A percentile compares a stretch with the other conserved stretches of the same genome.
phyloP scores from a whole-genome alignment of 2,113 vertebrate genomes.

The Bos javanicus region DNA sequence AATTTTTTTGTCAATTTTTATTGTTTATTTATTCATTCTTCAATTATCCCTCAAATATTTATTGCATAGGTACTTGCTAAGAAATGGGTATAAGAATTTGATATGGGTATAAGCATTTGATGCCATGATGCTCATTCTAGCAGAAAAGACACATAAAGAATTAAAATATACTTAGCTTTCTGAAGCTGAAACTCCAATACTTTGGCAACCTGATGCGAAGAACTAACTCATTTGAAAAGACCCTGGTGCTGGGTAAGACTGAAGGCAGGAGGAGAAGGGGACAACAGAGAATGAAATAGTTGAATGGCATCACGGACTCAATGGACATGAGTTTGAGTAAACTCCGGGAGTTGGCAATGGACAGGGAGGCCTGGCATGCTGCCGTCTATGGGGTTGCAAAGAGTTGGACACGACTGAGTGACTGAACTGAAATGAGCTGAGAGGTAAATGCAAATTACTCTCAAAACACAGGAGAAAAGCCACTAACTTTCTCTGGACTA shows the following conservation, averaged over 20 bases:
- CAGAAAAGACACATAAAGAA: background rate
- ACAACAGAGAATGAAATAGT: background rate
- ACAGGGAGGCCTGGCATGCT: background rate
- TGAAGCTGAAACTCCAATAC: background rate
- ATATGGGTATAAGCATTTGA: background rate
- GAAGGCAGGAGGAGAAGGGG: background rate
- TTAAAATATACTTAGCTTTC: background rate
- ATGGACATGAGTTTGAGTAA: background rate
- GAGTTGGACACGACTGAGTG: rapidly evolving
- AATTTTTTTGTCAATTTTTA: background rate
- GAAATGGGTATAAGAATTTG: background rate
- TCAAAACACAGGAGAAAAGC: background rate
- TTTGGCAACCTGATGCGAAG: background rate
- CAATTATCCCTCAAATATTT: slow-evolving; percentile 1
- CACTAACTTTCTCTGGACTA: background rate
- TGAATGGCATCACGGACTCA: background rate
- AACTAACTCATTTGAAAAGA: background rate
- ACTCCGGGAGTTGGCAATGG: background rate
- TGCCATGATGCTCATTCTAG: background rate
- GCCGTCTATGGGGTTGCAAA: background rate
- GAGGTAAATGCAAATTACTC: background rate
- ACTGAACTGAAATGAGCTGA: background rate
- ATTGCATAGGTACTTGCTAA: background rate
- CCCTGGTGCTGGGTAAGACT: background rate
- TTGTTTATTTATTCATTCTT: background rate